Base-by-base conservation (phyloP, 2,888 invertebrate species). In the Alloplasta piceator region DNA sequence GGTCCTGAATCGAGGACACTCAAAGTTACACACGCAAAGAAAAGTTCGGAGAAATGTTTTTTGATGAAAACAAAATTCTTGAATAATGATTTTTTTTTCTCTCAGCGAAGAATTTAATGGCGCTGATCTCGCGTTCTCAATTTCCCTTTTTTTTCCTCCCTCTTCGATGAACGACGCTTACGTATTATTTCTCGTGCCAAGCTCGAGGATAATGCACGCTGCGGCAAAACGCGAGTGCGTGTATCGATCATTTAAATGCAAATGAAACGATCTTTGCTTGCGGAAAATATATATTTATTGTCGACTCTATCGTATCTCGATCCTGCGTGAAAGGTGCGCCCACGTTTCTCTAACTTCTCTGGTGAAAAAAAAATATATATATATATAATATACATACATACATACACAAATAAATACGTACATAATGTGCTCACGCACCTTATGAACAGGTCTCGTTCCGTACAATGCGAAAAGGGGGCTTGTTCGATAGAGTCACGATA, bases 401-500 rank as follows among this genome's bases (percentile, higher is more conserved):
- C 41, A 41, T 14, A 52, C n/a, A 7, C 41, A 5, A 26, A 52
- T 48, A n/a, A 48, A 67, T 64, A 71, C 70, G 67, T 74, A 63
- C 60, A 48, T 74, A 38, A 38, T 75, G 67, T 63, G 61, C 55
- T 48, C 61, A 71, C 74, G 80, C 61, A 75, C 58, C 66, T 70
- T 55, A 52, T 16, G 64, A 76, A 75, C 82, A 79, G 77, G 79
- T 82, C 75, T 55, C 58, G 74, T 82, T 78, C 70, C 48, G 78
- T 82, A 82, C 81, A 85, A 84, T 85, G 75, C 80, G 67, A 67
- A 81, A 71, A 71, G 72, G 76, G 79, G 84, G 84, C 80, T 80
- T 82, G 75, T 63, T 71, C 86, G 87, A 86, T 84, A 85, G 83
- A 78, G 75, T 63, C 85, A 26, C 26, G 87, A 88, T 87, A 87